Percentiles rank a stretch among this genome's conserved stretches.
Conservation (phyloP, 2,113 vertebrate genomes). For the Chauna torquata region DNA sequence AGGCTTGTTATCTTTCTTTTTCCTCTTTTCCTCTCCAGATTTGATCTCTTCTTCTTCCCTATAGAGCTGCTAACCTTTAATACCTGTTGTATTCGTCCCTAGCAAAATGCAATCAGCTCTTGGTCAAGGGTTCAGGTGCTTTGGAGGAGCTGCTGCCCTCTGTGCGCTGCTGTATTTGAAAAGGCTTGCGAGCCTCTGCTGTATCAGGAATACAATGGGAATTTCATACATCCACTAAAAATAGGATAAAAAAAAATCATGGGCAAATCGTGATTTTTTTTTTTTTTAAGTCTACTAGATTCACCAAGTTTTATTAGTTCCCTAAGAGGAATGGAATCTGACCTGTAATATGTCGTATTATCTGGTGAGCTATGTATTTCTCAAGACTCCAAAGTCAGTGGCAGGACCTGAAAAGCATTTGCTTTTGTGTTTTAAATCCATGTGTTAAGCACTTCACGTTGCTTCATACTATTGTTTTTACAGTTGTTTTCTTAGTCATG, state of each 20-base stretch:
- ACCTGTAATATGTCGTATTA: neutral
- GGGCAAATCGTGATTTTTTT: neutral
- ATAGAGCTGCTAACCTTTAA: neutral
- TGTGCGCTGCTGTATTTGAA: neutral
- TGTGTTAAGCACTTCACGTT: neutral
- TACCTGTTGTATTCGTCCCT: neutral
- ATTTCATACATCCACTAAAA: neutral
- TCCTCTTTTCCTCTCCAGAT: neutral
- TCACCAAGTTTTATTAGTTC: neutral
- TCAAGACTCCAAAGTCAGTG: neutral
- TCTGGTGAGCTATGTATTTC: neutral
- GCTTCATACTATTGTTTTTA: neutral
- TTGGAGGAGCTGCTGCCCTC: neutral
- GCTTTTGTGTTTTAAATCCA: neutral
- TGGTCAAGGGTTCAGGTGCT: neutral
- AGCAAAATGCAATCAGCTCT: neutral
- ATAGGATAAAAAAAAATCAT: neutral
- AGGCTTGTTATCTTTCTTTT: slow-evolving; percentile 46
- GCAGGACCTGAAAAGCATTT: neutral
- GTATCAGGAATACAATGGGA: neutral
- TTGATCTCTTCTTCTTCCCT: neutral
- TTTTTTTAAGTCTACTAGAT: neutral
- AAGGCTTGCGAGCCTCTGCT: neutral
- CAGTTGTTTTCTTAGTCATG: neutral
- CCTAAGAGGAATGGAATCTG: neutral